A percentile compares a stretch with the other conserved stretches of the same genome.
phyloP scores from a whole-genome alignment of 2,113 vertebrate genomes.

The Ophiodon elongatus region DNA sequence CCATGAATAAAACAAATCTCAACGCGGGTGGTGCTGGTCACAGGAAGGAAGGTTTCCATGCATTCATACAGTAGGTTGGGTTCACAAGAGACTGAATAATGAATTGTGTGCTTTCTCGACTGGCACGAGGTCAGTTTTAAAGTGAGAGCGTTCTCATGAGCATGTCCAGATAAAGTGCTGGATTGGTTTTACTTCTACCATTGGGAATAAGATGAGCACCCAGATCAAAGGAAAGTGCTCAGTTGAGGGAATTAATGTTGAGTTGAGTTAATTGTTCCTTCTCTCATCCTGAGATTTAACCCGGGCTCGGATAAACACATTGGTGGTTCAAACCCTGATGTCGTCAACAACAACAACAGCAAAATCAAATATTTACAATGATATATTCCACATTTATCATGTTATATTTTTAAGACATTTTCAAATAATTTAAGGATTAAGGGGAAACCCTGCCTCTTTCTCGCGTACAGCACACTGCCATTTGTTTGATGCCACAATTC shows the following conservation, averaged over 20 bases:
- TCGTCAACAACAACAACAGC: background rate
- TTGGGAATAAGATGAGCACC: background rate
- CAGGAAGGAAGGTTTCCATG: slow-evolving; percentile 46
- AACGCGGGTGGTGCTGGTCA: slow-evolving; percentile 44
- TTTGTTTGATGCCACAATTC: background rate
- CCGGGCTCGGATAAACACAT: background rate
- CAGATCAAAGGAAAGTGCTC: slow-evolving; percentile 23
- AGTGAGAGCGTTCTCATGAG: background rate
- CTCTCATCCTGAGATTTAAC: background rate
- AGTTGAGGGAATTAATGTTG: background rate
- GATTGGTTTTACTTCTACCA: background rate
- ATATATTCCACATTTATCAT: background rate
- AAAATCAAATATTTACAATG: background rate
- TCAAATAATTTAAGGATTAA: background rate
- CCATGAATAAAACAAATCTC: slow-evolving; percentile 61
- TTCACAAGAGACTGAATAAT: slow-evolving; percentile 60
- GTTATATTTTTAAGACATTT: background rate
- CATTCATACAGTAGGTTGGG: slow-evolving; percentile 37
- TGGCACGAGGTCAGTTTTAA: slow-evolving; percentile 42
- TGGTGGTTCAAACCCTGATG: background rate
- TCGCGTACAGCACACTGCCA: background rate
- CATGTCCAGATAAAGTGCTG: slow-evolving; percentile 20
- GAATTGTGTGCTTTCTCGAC: slow-evolving; percentile 40
- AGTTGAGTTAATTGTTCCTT: background rate
- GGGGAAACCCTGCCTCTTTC: background rate